A percentile compares a stretch with the other conserved stretches of the same genome.
Evolutionary conservation across 1,140 invertebrate species (phyloP).

Genomic region (Drosophila virilis): DNA sequence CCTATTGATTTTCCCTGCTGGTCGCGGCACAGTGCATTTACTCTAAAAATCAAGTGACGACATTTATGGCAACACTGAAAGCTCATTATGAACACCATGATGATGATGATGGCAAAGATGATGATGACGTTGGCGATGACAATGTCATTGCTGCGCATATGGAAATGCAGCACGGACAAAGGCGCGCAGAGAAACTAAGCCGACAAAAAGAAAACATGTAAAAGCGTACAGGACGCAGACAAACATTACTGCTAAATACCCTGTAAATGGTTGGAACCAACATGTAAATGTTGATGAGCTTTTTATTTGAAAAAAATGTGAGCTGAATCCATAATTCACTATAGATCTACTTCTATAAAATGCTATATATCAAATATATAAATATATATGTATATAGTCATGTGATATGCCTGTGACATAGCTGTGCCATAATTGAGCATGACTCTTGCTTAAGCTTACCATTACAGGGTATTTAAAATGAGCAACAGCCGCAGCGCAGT

Average conservation of each 20-base stretch:
- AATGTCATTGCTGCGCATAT: slow-evolving; percentile 54
- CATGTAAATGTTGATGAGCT: no score
- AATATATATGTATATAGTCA: no score
- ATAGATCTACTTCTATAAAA: no score
- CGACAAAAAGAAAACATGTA: slow-evolving; percentile 27
- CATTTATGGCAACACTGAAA: slow-evolving; percentile 52
- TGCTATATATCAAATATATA: no score
- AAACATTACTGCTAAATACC: background rate
- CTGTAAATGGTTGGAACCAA: background rate
- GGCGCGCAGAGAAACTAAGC: slow-evolving; percentile 32
- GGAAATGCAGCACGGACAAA: slow-evolving; percentile 51
- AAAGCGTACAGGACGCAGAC: background rate
- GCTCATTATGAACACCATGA: slow-evolving; percentile 10
- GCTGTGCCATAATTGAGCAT: background rate
- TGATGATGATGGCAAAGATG: slow-evolving; percentile 6
- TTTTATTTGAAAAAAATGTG: no score
- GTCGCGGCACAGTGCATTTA: slow-evolving; percentile 62
- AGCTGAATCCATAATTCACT: no score
- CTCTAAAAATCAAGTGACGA: slow-evolving; percentile 49
- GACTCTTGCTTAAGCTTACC: background rate
- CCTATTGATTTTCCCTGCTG: slow-evolving; percentile 43
- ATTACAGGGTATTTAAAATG: slow-evolving; percentile 35
- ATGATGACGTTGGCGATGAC: slow-evolving; percentile 59
- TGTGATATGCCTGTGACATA: background rate
- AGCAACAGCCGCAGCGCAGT: slow-evolving; percentile 46